These are phyloP conservation scores for Sternarchorhynchus goeldii DNA, from an alignment of 2,797 vertebrate genomes.

Conservation along the genomic window DNA sequence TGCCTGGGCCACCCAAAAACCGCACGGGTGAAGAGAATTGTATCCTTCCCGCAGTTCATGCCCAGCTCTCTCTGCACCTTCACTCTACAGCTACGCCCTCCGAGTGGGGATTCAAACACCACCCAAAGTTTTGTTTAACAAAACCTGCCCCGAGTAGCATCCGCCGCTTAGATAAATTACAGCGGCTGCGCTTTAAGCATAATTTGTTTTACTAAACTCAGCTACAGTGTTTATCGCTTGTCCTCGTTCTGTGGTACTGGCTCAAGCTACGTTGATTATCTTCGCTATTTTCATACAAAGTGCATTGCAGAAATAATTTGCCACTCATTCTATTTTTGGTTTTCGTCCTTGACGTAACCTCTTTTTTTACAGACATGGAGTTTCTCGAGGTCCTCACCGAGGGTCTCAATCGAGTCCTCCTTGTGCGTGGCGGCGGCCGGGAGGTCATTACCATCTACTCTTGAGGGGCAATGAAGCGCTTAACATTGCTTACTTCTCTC, in stretches of 20 bases:
- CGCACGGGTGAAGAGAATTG: conserved; percentile 94
- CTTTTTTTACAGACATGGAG: conserved; percentile 88
- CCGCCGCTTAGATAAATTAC: background rate
- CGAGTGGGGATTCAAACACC: too few species aligned
- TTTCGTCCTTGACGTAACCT: conserved; percentile 50
- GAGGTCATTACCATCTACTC: conserved; percentile 99
- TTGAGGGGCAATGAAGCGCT: conserved; percentile 71
- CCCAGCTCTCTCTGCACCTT: too few species aligned
- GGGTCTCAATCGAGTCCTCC: conserved; percentile 92
- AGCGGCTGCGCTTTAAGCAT: conserved; percentile 1
- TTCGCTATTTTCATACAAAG: background rate
- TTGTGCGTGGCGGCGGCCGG: conserved; percentile 95
- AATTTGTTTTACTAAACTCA: background rate
- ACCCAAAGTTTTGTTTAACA: conserved; percentile 8
- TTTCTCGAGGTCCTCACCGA: conserved; percentile 98
- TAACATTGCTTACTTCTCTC: conserved; percentile 47
- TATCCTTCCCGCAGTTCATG: conserved; percentile 78
- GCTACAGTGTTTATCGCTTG: background rate
- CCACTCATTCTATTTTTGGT: background rate
- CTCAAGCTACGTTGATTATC: too few species aligned
- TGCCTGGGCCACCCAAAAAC: conserved; percentile 96
- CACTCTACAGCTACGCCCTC: too few species aligned
- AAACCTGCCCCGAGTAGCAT: background rate
- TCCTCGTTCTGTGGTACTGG: background rate
- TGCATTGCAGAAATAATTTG: background rate